Conservation (phyloP, 37 sponge, comb jelly and placozoan genomes). For the Amphimedon queenslandica region DNA sequence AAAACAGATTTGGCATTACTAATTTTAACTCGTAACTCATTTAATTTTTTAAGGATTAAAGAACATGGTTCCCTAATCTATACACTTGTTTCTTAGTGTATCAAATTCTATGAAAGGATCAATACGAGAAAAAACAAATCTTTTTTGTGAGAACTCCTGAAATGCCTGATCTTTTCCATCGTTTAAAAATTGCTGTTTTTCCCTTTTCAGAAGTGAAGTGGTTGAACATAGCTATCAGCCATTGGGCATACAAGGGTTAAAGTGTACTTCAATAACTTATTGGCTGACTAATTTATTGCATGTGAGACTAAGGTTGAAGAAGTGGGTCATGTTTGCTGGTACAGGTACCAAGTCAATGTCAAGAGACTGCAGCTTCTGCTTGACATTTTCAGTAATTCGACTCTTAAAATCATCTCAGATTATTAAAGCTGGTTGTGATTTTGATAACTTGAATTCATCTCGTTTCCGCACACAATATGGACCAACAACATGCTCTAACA, state of each 20-base stretch:
- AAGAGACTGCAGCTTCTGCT: conserved; percentile 21
- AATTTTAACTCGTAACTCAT: too few relatives aligned
- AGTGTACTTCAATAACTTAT: conserved; percentile 11
- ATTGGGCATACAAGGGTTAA: conserved; percentile 46
- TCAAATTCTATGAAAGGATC: too few relatives aligned
- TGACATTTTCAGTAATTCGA: conserved; percentile 27
- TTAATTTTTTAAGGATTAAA: too few relatives aligned
- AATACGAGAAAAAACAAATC: too few relatives aligned
- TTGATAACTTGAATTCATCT: conserved; percentile 18
- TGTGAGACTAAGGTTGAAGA: conserved; percentile 33
- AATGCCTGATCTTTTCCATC: not conserved
- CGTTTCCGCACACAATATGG: conserved; percentile 31
- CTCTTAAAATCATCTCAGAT: conserved; percentile 42
- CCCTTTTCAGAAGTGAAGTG: conserved; percentile 23
- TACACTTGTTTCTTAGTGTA: too few relatives aligned
- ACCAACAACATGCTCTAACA: conserved; percentile 31
- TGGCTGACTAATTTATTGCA: conserved; percentile 27
- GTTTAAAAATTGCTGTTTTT: conserved; percentile 5
- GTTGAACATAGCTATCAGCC: conserved; percentile 35
- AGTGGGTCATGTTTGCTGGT: conserved; percentile 45
- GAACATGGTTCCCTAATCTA: too few relatives aligned
- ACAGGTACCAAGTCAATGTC: conserved; percentile 29
- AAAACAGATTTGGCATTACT: too few relatives aligned
- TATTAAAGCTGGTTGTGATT: conserved; percentile 8
- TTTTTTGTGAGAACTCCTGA: too few relatives aligned